These are phyloP conservation scores for Mesorhabditis spiculigera DNA, from an alignment of 2,888 invertebrate genomes.

Conservation along the genomic window DNA sequence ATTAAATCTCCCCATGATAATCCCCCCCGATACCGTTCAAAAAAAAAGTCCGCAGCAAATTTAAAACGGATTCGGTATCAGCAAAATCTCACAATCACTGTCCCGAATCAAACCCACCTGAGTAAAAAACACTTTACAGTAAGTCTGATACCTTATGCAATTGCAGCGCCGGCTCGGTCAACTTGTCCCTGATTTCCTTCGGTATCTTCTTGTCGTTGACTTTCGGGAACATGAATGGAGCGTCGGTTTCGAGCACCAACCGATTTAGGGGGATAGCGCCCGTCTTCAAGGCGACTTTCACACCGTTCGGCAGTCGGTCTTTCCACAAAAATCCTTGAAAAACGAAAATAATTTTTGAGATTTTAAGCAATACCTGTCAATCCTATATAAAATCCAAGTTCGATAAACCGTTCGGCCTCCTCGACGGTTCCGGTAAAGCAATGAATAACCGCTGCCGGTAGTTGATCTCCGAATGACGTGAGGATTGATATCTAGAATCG, in stretches of 20 bases:
- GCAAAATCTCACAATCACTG: too few relatives aligned
- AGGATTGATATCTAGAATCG: background rate
- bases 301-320: slow-evolving; percentile 86
- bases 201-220: slow-evolving; percentile 82
- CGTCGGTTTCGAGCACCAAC: too few relatives aligned
- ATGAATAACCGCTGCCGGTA: slow-evolving; percentile 83
- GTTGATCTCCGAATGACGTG: slow-evolving; percentile 18
- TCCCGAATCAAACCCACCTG: background rate
- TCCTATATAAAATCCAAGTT: slow-evolving; percentile 81
- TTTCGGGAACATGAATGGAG: slow-evolving; percentile 19
- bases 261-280: slow-evolving; percentile 78
- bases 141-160: slow-evolving; percentile 25
- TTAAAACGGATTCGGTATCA: too few relatives aligned
- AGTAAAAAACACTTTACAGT: background rate
- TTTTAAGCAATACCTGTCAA: slow-evolving; percentile 68
- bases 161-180: slow-evolving; percentile 33
- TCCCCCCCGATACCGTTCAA: too few relatives aligned
- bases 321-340: slow-evolving; percentile 76
- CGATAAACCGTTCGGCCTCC: slow-evolving; percentile 78
- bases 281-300: slow-evolving; percentile 77
- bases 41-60: too few relatives aligned
- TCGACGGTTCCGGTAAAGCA: slow-evolving; percentile 85
- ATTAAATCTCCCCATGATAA: too few relatives aligned
- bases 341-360: background rate
- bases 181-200: slow-evolving; percentile 77